A percentile compares a stretch with the other conserved stretches of the same genome.
Conservation (phyloP, 2,797 vertebrate genomes). For the Xenops minutus region DNA sequence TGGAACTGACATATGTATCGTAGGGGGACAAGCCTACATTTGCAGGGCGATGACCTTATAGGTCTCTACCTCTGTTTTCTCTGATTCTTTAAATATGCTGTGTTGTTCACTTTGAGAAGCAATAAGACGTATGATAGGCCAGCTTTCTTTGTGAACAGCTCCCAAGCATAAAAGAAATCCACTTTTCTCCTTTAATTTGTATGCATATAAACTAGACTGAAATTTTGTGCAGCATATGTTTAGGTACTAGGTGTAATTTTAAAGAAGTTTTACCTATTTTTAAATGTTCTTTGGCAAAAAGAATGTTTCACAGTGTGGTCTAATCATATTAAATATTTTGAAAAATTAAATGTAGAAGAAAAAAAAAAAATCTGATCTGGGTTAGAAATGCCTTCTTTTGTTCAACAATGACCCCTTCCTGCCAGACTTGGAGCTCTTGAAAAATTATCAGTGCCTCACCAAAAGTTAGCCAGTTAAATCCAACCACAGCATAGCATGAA, state of each 20-base stretch:
- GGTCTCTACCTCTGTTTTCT: neutral
- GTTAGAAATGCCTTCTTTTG: neutral
- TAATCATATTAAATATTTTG: neutral
- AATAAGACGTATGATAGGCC: neutral
- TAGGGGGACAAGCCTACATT: slow-evolving; percentile 39
- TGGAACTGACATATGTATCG: slow-evolving; percentile 27
- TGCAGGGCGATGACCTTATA: neutral
- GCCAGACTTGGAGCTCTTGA: neutral
- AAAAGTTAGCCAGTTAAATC: neutral
- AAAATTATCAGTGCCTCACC: neutral
- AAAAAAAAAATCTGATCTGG: neutral
- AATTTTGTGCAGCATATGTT: neutral
- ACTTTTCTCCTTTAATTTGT: neutral
- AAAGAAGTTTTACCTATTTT: slow-evolving; percentile 3
- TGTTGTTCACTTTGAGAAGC: slow-evolving; percentile 16
- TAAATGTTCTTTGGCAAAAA: neutral
- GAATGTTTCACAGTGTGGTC: neutral
- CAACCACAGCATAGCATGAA: neutral
- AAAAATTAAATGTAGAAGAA: neutral
- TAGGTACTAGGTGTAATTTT: neutral
- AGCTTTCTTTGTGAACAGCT: neutral
- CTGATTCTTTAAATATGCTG: slow-evolving; percentile 2
- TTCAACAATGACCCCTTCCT: neutral
- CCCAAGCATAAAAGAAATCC: neutral
- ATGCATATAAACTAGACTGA: neutral